Conservation (phyloP, 2,113 vertebrate species). For the Mungos mungo region DNA sequence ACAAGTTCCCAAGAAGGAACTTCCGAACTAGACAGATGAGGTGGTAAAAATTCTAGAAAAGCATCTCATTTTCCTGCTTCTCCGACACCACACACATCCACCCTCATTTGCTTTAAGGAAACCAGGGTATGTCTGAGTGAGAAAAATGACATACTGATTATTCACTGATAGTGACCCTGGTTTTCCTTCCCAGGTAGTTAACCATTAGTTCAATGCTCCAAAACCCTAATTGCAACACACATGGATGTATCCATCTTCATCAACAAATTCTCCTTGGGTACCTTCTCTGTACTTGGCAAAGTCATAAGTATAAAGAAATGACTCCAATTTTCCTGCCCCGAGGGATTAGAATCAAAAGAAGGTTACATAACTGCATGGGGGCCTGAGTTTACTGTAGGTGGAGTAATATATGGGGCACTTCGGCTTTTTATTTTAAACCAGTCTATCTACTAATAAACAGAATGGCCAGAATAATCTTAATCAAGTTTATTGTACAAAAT, state of each 20-base stretch:
- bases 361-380: background rate
- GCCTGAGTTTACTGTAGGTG: background rate
- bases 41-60: background rate
- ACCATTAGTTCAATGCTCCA: background rate
- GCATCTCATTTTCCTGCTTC: background rate
- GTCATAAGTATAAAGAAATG: background rate
- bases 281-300: background rate
- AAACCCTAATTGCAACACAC: background rate
- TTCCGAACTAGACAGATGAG: background rate
- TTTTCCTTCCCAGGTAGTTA: background rate
- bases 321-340: background rate
- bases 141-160: background rate
- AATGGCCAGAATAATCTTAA: background rate
- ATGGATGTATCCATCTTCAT: background rate
- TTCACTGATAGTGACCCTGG: background rate
- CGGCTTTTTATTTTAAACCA: slow-evolving; percentile 3
- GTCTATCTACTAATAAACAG: background rate
- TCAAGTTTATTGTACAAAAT: slow-evolving; percentile 29
- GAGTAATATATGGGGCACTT: background rate
- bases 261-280: background rate
- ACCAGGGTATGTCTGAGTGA: background rate
- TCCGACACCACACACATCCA: background rate
- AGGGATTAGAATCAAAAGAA: background rate
- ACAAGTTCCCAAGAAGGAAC: background rate
- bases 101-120: background rate